Conservation (phyloP, 2,113 vertebrate genomes). For the Vidua chalybeata region DNA sequence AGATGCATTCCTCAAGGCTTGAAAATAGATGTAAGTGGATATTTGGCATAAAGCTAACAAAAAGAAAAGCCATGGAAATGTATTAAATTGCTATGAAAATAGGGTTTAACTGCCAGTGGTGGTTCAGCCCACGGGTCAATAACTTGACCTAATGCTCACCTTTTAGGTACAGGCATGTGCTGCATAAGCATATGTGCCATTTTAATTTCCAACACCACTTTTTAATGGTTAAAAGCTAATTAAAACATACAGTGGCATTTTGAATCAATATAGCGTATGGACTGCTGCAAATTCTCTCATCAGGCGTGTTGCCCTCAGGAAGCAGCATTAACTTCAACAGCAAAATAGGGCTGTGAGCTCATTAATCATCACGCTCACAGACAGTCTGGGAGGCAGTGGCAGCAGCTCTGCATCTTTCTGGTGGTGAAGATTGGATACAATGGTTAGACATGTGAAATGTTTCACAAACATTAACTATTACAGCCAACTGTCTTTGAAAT, state of each 20-base stretch:
- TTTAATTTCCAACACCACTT: constrained; percentile 30
- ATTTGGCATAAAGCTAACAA: constrained; percentile 39
- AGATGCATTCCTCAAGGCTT: constrained; percentile 37
- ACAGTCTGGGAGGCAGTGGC: constrained; percentile 34
- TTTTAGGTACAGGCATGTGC: constrained; percentile 15
- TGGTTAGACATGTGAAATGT: constrained; percentile 26
- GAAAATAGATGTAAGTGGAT: constrained; percentile 52
- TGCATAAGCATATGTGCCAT: constrained; percentile 19
- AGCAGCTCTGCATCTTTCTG: constrained; percentile 32
- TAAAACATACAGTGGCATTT: constrained; percentile 67
- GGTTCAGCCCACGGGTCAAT: background rate
- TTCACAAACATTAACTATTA: constrained; percentile 45
- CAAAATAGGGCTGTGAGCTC: constrained; percentile 61
- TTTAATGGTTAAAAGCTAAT: constrained; percentile 64
- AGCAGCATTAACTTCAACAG: constrained; percentile 68
- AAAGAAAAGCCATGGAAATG: constrained; percentile 8
- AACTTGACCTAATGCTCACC: constrained; percentile 10
- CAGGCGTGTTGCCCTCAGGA: constrained; percentile 63
- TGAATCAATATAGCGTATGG: constrained; percentile 66
- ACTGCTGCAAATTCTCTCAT: constrained; percentile 66
- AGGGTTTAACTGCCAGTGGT: background rate
- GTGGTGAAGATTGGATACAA: constrained; percentile 25
- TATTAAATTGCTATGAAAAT: constrained; percentile 16
- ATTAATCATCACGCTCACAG: constrained; percentile 59
- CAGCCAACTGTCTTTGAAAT: constrained; percentile 36